Evolutionary conservation across 2,888 invertebrate species (phyloP).

Genomic region (Galerucella nymphaeae): DNA sequence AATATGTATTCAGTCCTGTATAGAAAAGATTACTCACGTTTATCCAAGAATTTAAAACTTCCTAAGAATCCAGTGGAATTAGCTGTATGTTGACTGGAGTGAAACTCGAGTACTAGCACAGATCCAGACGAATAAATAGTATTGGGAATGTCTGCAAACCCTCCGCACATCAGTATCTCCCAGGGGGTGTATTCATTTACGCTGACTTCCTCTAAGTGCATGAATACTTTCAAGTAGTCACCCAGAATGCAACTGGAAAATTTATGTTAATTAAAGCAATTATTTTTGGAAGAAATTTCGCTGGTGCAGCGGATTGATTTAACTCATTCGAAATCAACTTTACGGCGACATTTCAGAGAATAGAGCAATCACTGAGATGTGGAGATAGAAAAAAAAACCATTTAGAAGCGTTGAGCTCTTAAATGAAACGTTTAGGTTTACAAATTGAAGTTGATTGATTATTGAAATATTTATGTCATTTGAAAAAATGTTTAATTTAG

Average conservation of each 20-base stretch:
- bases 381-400: neutral
- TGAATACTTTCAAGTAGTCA: slow-evolving; percentile 82
- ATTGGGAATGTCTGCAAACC: slow-evolving; percentile 74
- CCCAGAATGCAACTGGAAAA: slow-evolving; percentile 75
- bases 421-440: neutral
- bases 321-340: neutral
- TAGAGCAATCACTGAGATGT: neutral
- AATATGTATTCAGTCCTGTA: slow-evolving; percentile 1
- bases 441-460: neutral
- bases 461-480: too few relatives aligned
- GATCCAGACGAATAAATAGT: slow-evolving; percentile 81
- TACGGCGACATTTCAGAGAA: neutral
- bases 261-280: slow-evolving; percentile 14
- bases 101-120: slow-evolving; percentile 80
- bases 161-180: slow-evolving; percentile 79
- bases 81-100: slow-evolving; percentile 69
- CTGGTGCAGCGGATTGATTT: neutral
- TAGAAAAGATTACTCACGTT: slow-evolving; percentile 69
- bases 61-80: slow-evolving; percentile 79
- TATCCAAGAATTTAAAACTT: slow-evolving; percentile 81
- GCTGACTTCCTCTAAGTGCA: slow-evolving; percentile 76
- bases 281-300: neutral
- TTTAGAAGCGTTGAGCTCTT: neutral
- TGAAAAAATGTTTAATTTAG: neutral
- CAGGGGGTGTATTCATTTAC: slow-evolving; percentile 83